Conservation (phyloP, 2,797 vertebrate genomes). For the Myotis vivesi region DNA sequence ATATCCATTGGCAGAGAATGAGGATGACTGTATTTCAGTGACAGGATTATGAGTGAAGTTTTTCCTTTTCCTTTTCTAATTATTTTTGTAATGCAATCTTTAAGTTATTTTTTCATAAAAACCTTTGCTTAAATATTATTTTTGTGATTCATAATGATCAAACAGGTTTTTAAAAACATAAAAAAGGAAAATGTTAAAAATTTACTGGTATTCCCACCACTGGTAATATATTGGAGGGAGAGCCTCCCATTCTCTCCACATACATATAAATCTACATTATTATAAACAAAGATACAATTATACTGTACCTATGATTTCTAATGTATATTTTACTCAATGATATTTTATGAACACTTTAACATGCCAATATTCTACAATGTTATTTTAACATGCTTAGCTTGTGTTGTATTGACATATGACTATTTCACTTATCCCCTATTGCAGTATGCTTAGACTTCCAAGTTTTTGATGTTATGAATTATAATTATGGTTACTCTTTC, state of each 20-base stretch:
- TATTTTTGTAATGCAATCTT: background rate
- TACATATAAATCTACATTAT: background rate
- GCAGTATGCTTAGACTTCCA: background rate
- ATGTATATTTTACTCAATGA: background rate
- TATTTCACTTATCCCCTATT: background rate
- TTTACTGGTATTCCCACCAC: background rate
- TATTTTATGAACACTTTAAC: conserved; percentile 4
- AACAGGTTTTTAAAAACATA: background rate
- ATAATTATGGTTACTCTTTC: background rate
- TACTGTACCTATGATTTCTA: background rate
- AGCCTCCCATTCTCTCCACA: background rate
- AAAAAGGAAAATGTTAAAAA: background rate
- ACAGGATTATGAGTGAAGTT: too few relatives aligned
- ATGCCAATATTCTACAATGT: background rate
- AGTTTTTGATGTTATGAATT: conserved; percentile 1
- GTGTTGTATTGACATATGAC: background rate
- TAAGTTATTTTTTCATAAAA: conserved; percentile 18
- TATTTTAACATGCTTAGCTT: conserved; percentile 17
- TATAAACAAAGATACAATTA: conserved; percentile 18
- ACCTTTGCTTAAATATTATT: background rate
- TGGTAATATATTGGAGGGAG: background rate
- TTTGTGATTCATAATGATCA: background rate
- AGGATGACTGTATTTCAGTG: background rate
- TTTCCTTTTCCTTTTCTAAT: background rate
- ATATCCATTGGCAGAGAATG: background rate